Evolutionary conservation across 2,113 vertebrate genomes (phyloP).

Genomic region (Rousettus leschenaultii): DNA sequence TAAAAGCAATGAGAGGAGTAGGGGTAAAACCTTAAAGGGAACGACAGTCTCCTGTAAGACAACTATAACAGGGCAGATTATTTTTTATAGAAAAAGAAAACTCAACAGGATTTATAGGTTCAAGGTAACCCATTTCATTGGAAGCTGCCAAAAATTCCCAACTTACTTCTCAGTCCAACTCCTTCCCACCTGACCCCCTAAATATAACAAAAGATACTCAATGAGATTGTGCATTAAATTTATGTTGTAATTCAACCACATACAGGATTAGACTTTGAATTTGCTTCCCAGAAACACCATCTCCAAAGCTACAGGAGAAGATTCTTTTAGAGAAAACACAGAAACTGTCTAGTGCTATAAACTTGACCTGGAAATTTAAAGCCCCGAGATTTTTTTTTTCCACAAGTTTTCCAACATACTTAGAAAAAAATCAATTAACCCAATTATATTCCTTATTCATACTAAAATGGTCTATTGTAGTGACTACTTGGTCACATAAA

Average conservation of each 20-base stretch:
- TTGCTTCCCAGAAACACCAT: not conserved
- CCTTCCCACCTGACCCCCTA: not conserved
- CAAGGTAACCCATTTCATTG: not conserved
- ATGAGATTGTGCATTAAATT: not conserved
- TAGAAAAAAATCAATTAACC: not conserved
- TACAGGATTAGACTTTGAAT: not conserved
- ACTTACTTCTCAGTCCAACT: not conserved
- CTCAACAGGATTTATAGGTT: not conserved
- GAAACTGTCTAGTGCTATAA: not conserved
- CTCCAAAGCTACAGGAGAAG: not conserved
- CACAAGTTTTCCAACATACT: not conserved
- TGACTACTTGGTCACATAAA: not conserved
- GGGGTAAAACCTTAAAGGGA: not conserved
- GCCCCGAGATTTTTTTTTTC: not conserved
- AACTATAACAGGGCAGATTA: not conserved
- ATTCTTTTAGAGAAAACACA: not conserved
- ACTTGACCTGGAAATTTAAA: not conserved
- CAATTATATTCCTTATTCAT: not conserved
- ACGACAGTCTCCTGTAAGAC: not conserved
- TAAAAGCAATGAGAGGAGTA: not conserved
- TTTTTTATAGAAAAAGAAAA: not conserved
- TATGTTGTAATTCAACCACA: not conserved
- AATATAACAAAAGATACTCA: not conserved
- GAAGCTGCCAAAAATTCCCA: not conserved
- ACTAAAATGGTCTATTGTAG: not conserved